Conservation (phyloP, 2,888 invertebrate genomes). For the Acrobasis repandana region DNA sequence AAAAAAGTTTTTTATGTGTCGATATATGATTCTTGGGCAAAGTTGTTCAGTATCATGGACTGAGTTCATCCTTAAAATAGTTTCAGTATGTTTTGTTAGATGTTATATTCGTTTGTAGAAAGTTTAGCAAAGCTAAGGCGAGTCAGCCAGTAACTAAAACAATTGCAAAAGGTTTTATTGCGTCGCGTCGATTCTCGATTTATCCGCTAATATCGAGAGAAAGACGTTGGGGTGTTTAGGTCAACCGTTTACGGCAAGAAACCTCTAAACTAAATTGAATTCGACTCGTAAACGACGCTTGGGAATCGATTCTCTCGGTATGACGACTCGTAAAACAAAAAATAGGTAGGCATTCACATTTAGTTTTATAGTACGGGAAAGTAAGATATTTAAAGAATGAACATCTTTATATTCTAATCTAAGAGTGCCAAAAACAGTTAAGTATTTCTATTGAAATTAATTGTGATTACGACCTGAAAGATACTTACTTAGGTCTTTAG, state of each 20-base stretch:
- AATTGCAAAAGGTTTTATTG: constrained; percentile 25
- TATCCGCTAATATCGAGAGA: constrained; percentile 47
- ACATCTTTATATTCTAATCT: too few species aligned
- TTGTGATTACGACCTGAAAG: too few species aligned
- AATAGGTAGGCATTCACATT: constrained; percentile 26
- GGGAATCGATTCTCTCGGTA: constrained; percentile 58
- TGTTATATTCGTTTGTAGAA: background rate
- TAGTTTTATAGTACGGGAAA: constrained; percentile 22
- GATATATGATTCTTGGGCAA: too few species aligned
- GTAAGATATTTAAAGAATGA: background rate
- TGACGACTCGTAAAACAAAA: constrained; percentile 45
- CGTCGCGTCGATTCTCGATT: constrained; percentile 35
- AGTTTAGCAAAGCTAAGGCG: background rate
- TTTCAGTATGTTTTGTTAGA: too few species aligned
- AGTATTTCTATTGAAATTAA: too few species aligned
- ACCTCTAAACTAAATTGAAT: constrained; percentile 77
- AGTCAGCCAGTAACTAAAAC: constrained; percentile 1
- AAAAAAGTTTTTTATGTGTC: too few species aligned
- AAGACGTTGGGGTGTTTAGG: constrained; percentile 52
- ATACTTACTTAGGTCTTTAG: too few species aligned
- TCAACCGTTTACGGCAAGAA: constrained; percentile 70
- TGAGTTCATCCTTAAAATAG: too few species aligned
- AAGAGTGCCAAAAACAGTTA: too few species aligned
- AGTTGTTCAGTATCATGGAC: too few species aligned
- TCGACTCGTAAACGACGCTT: constrained; percentile 70